Evolutionary conservation across 2,797 vertebrate species (phyloP).

Genomic region (Prunella strophiata): DNA sequence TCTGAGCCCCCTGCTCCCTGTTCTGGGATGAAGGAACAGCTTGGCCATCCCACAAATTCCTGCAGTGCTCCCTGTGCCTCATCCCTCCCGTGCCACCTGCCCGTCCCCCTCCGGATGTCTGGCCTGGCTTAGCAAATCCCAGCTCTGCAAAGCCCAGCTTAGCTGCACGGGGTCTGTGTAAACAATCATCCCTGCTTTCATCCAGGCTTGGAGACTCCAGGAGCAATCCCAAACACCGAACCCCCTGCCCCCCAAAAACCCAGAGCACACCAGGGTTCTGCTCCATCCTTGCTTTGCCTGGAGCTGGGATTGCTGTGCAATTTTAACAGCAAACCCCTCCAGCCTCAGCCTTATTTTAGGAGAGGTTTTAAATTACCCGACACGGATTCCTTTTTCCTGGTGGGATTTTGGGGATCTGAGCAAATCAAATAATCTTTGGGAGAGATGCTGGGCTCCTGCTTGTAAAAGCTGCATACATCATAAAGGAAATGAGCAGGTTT

Average conservation of each 20-base stretch:
- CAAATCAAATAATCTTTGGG: slow-evolving; percentile 53
- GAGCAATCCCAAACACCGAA: neutral
- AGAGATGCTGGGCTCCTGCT: slow-evolving; percentile 34
- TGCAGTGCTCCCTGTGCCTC: neutral
- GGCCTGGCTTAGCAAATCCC: neutral
- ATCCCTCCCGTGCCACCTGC: neutral
- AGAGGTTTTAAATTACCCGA: slow-evolving; percentile 31
- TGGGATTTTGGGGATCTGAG: slow-evolving; percentile 53
- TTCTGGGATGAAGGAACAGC: neutral
- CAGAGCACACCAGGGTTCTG: neutral
- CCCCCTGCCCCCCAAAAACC: neutral
- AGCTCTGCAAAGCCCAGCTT: neutral
- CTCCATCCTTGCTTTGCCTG: neutral
- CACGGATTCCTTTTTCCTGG: slow-evolving; percentile 41
- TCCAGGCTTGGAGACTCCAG: neutral
- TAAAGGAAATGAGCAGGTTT: slow-evolving; percentile 27
- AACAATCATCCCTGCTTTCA: neutral
- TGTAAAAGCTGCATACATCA: slow-evolving; percentile 15
- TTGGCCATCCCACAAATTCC: neutral
- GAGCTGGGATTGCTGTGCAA: neutral
- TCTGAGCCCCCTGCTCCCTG: neutral
- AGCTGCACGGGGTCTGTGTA: neutral
- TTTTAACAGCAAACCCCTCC: neutral
- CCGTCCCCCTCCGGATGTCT: neutral
- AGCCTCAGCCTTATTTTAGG: neutral